Base-by-base conservation (phyloP, 1,140 invertebrate species). In the Camponotus vicinus region DNA sequence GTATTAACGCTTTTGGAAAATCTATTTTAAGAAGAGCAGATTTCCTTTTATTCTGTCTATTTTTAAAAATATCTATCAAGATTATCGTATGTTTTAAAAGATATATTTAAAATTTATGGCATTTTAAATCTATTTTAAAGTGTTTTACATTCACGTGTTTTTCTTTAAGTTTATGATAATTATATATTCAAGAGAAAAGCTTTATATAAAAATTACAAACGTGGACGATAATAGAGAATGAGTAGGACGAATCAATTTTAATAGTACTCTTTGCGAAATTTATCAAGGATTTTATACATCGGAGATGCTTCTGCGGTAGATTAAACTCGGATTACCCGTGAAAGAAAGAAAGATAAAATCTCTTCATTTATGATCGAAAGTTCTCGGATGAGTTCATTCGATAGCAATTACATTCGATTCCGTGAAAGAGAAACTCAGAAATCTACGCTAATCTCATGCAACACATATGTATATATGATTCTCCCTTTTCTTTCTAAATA, bases 281-380 rank as follows among this genome's bases (percentile, higher is more conserved):
- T 40, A 66, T 66, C 1, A 40, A 40, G 13, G 15, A 34, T 11
- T 40, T 21, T 27, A 3, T n/a, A 1, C 9, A 5, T 21, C 27
- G 27, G 32, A 15, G 42, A 63, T 61, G n/a, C n/a, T 32, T 69
- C 18, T 57, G 5, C 21, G 15, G 3, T 52, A 18, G 52, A 49
- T 61, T 45, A 83, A 37, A 57, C 15, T 57, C 34, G 32, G 27
- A 7, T 32, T 8, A 13, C 9, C 18, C 37, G 52, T 59, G 32
- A 83, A 82, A 45, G 52, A 32, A 59, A 71, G 79, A 45, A 73
- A 83, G n/a, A 73, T 61, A 42, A 61, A 83, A 73, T 83, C 34
- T 59, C 55, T 45, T n/a, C 18, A 57, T 34, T n/a, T 61, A 45
- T 3, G 67, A 82, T 82, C 79, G 52, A 82, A 82, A 82, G 66